Evolutionary conservation across 2,113 vertebrate species (phyloP), one percentile per base, ranked within the genome.

Genomic region (Antennarius striatus): DNA sequence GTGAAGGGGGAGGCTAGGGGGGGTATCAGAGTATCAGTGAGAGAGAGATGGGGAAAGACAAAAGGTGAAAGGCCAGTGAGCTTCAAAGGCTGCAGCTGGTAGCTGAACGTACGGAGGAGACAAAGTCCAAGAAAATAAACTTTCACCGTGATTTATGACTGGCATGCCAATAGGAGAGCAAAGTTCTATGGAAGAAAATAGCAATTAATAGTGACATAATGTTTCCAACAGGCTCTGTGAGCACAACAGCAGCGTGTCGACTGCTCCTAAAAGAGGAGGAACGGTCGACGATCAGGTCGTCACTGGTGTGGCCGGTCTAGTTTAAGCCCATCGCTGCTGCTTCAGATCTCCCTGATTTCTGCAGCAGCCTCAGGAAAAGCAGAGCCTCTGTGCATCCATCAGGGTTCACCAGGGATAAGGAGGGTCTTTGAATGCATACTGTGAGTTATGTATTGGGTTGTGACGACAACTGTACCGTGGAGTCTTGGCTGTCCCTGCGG

Each of bases 111-210:
- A 67, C 59, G 67, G 46, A 42, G 54, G 63, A 82, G 67, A 49
- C 77, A 86, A 89, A 87, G 81, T 83, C 75, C 80, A 82, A 74
- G 48, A 81, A 80, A 82, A 81, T 73, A 81, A 81, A 86, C 77
- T 67, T 63, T 69, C n/a, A 47, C 45, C 56, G n/a, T 64, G 3
- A 80, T 79, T 86, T 79, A 77, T 62, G 77, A 49, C 78, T 73
- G 70, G 63, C 12, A 28, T 42, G 63, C 68, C 29, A 67, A 56
- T 0, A 39, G 40, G 28, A 17, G 54, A 68, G 16, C 66, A 46
- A 39, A 57, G 71, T 53, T 79, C 47, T 12, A 16, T 3, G 5
- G 39, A 42, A 42, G 49, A 43, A 48, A 47, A 56, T 4, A 64
- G 4, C 60, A 3, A 1, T 0, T 58, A 48, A 57, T 36, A 50